Base-by-base conservation (phyloP, 2,888 invertebrate genomes). In the Yponomeuta evonymella region DNA sequence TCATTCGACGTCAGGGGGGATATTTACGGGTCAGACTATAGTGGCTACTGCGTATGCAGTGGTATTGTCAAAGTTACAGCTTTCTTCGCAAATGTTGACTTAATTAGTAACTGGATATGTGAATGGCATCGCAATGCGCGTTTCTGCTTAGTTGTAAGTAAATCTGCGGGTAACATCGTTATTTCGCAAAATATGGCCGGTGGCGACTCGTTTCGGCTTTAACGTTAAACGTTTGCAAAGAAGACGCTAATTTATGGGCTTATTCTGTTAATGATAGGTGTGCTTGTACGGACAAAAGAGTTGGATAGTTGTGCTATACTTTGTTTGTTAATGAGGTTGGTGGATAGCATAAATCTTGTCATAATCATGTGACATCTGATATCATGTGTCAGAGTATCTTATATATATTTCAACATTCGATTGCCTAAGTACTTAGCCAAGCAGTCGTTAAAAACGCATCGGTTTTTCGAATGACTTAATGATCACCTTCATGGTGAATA, bases 51-150 rank as follows among this genome's bases (percentile, higher is more conserved):
- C 90, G 90, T 91, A 91, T 90, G 90, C 89, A 85, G 83, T 75
- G 85, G 89, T 87, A 88, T 89, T 89, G 90, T 91, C 90, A 90
- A 90, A 91, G 90, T 89, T 89, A 90, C 84, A 88, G 88, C 88
- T 90, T 87, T 89, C 90, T 89, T 89, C 89, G 85, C 81, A 81
- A 79, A 81, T 84, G 88, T 81, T 89, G 90, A 90, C 91, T 91
- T 91, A 91, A 91, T 91, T 91, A 91, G 90, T 89, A 86, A 89
- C 83, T 89, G 88, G 90, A 90, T 91, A 91, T 90, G 90, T 90
- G 91, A 91, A 88, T 90, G 91, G 90, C 91, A 91, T 88, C 80
- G 85, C 89, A 91, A 91, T 91, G 91, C 88, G 79, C 83, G 81
- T 81, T 77, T 77, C 10, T 62, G 70, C 63, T 36, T 67, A 77